Conservation (phyloP, 2,113 vertebrate species). For the Petaurus breviceps region DNA sequence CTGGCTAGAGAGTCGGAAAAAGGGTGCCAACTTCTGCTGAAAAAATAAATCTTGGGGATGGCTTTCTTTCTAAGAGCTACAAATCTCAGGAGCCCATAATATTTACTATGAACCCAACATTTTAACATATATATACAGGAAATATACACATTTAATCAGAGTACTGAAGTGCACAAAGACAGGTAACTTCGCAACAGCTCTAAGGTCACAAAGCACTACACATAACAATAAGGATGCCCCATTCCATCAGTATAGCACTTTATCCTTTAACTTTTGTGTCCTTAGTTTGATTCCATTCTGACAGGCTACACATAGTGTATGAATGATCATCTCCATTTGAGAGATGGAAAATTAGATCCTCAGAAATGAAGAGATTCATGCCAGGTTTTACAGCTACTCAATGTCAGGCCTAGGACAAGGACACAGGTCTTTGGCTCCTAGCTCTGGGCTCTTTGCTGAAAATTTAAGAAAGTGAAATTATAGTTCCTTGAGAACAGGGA, state of each 20-base stretch:
- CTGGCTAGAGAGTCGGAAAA: background rate
- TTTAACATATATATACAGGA: background rate
- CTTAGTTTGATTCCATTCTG: background rate
- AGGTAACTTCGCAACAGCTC: background rate
- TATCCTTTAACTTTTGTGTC: background rate
- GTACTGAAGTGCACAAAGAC: background rate
- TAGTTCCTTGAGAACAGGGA: no score
- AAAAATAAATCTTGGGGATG: background rate
- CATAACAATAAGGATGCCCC: background rate
- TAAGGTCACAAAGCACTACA: background rate
- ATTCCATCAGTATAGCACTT: background rate
- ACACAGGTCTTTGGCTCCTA: no score
- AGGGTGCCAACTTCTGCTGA: background rate
- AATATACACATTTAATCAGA: background rate
- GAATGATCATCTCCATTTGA: no score
- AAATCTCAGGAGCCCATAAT: background rate
- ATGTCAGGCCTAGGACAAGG: no score
- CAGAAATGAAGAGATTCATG: no score
- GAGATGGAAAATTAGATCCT: no score
- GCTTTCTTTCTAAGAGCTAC: conserved; percentile 9
- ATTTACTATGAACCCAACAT: background rate
- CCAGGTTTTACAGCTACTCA: no score
- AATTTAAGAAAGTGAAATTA: background rate
- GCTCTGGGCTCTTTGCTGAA: background rate
- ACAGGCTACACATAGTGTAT: no score